Base-by-base conservation (phyloP, 2,113 vertebrate species). In the Oxyura jamaicensis region DNA sequence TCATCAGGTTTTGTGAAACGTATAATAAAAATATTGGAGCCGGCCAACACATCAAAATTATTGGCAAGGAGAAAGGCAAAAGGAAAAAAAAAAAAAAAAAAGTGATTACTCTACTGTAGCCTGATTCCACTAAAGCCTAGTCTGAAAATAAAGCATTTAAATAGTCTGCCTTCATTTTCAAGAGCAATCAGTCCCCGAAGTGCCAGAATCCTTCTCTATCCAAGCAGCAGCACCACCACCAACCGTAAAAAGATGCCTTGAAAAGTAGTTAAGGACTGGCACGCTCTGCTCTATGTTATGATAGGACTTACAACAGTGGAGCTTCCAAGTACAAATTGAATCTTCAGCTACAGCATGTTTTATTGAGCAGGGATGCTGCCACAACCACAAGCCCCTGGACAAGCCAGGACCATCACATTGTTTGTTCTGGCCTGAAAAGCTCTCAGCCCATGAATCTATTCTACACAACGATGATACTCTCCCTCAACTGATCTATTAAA, bases 281-380 rank as follows among this genome's bases (percentile, higher is more conserved):
- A 75, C 5, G 17, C 56, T 80, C 50, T 53, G 44, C 35, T 85
- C 60, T 39, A 42, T 0, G 0, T 31, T 44, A 59, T 2, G 3
- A 48, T 22, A 69, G 60, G 83, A 25, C 23, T 62, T 16, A 50
- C 0, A 73, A 15, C 6, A 67, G 31, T 7, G 6, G 20, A 73
- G 14, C 56, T 35, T 21, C 33, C 69, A 91, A 84, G 26, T 42
- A 14, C 46, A 65, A 89, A 83, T 2, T 28, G 5, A 52, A 17
- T 13, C 33, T 83, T 80, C 13, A 67, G 8, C 5, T 14, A 16
- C 1, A 60, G 18, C 3, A 6, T 33, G n/a, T 48, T 78, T 58
- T 33, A 41, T 5, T 28, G 29, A 81, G 12, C 1, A 5, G 5
- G n/a, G 6, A 3, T 59, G 36, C 11, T 13, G 56, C 33, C 7